Evolutionary conservation across 2,797 vertebrate species (phyloP), one percentile per base, ranked within the genome.

Genomic region (Hydrocynus forskahlii): DNA sequence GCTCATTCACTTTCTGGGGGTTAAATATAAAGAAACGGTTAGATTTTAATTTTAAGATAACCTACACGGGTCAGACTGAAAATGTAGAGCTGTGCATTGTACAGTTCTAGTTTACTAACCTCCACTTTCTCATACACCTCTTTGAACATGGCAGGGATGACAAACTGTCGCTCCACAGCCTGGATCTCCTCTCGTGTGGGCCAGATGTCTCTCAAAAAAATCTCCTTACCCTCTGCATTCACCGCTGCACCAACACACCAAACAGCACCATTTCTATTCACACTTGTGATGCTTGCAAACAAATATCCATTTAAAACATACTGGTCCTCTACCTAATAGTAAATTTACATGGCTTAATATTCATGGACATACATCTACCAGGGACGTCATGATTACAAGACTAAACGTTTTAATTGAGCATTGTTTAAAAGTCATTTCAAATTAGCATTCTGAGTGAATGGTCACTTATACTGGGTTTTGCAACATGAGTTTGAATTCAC

Each of bases 121-220:
- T 99, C 98, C 71, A 99, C 96, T 92, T 98, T 99, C 90, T 97
- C 91, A 62, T 99, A 99, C 81, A 99, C 97, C 79, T 99, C 97
- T 91, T 96, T 97, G 89, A 99, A 99, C 97, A 99, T 99, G 12
- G 96, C 96, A 0, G 98, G 98, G 89, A 99, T 99, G 80, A 99
- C 98, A 66, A 95, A 97, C 0, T 92, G 89, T 60, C 86, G 93
- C 88, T 99, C 98, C 69, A 99, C 95, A 0, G 89, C 94, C 87
- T 99, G 98, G 88, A 99, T 98, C 90, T 99, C 98, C 8, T 96
- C 95, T 83, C 97, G 93, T 0, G 95, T 96, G 25, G 98, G 98
- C 98, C 98, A 99, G 89, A 99, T 96, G 55, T 99, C 97, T 84
- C 92, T 95, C 70, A 99, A 93, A 90, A 97, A 99, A 59, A 99